Evolutionary conservation across 2,888 invertebrate genomes (phyloP), one percentile per base, ranked within the genome.

Genomic region (Zhuqinia jingwanae): DNA sequence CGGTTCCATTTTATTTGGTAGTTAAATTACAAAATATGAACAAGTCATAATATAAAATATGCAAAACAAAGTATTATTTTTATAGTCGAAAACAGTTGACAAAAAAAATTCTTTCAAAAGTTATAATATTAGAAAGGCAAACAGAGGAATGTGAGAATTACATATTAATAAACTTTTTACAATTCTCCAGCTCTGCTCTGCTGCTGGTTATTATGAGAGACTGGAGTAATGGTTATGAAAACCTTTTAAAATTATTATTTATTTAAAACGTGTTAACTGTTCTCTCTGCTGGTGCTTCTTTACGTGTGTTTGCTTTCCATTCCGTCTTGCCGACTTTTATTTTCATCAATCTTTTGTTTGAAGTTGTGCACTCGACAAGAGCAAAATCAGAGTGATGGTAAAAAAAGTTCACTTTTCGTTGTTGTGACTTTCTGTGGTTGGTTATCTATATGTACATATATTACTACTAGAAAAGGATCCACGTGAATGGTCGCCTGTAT

Each of bases 111-210:
- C 30, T 45, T 75, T 82, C 58, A 73, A 82, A 75, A 36, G 60
- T 82, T 82, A 63, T 70, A 56, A 36, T 56, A 56, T 70, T 45
- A 70, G 45, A 22, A 36, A 63, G 45, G 60, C 53, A 81, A 53
- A 70, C 27, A 82, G 8, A 47, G 63, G 3, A 20, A 70, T 53
- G 0, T n/a, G n/a, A n/a, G n/a, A n/a, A n/a, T n/a, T n/a, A n/a
- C n/a, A n/a, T n/a, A n/a, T n/a, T n/a, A n/a, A n/a, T n/a, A n/a
- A n/a, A n/a, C n/a, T n/a, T n/a, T n/a, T n/a, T n/a, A n/a, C n/a
- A n/a, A n/a, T n/a, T n/a, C n/a, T n/a, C n/a, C n/a, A n/a, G n/a
- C n/a, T n/a, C n/a, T n/a, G n/a, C n/a, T n/a, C n/a, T n/a, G n/a
- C n/a, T n/a, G n/a, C n/a, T n/a, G n/a, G n/a, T n/a, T n/a, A n/a